Evolutionary conservation across 2,888 invertebrate genomes (phyloP), one percentile per base, ranked within the genome.

Genomic region (Aporophyla lueneburgensis): DNA sequence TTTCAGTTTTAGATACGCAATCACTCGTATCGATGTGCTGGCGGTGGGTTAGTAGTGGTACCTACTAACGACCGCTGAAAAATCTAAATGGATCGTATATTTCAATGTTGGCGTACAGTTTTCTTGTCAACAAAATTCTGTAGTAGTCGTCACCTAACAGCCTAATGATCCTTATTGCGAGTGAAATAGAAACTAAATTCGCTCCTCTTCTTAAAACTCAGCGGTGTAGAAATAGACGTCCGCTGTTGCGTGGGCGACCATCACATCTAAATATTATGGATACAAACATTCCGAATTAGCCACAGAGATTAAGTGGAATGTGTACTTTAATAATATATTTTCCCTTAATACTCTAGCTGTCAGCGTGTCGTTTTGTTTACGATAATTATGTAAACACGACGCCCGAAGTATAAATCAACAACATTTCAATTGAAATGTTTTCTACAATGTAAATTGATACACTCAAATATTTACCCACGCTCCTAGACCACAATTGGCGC

Each of bases 251-350:
- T 94, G 93, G 95, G 95, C 89, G 93, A 89, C 79, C 86, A 83
- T 84, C 87, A 88, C 91, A 92, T 93, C 92, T 92, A 92, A 93
- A 94, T 94, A 93, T 94, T 94, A 91, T 93, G 91, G 89, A 92
- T 92, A 89, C 88, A 92, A 93, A 94, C 93, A 93, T 92, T 91
- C 91, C 86, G 88, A 93, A 93, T 93, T 92, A 91, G 91, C 90
- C 83, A 73, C 87, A 80, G 81, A 86, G 87, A 87, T 88, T 85
- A 81, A 80, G 61, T 78, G 83, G 83, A 86, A 87, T 87, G 74
- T 71, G 68, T 85, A 78, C 76, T 84, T 78, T 79, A 83, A 85
- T 86, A 83, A 80, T 84, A 85, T 81, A 87, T 86, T 84, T 79
- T 84, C 78, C 69, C 63, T 78, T 86, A 83, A 80, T 84, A 78